A percentile compares a stretch with the other conserved stretches of the same genome.
Conservation (phyloP, 2,113 vertebrate genomes). For the Nicator chloris region DNA sequence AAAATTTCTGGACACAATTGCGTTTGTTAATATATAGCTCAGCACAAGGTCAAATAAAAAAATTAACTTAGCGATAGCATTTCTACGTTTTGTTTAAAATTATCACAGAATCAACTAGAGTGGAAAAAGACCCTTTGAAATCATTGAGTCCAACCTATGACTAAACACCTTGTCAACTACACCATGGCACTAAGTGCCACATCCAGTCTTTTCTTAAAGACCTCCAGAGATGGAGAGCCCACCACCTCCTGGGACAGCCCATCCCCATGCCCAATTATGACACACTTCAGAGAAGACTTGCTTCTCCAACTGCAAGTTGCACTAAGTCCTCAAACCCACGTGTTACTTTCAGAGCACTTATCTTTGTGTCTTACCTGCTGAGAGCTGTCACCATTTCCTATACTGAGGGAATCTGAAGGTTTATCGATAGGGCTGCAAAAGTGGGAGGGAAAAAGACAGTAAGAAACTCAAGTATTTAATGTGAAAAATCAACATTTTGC, state of each 20-base stretch:
- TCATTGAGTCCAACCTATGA: not conserved
- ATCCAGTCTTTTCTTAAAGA: not conserved
- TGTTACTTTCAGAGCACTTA: not conserved
- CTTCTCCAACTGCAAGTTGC: not conserved
- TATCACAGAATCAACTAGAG: not conserved
- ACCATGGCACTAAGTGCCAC: not conserved
- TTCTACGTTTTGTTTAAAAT: not conserved
- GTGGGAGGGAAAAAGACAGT: constrained; percentile 44
- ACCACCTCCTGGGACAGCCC: not conserved
- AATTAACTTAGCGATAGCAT: not conserved
- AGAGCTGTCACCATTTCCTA: constrained; percentile 94
- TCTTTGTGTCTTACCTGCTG: constrained; percentile 84
- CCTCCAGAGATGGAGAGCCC: not conserved
- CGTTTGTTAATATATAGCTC: not conserved
- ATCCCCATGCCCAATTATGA: not conserved
- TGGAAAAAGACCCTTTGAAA: not conserved
- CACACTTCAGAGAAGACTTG: not conserved
- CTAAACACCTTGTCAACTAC: not conserved
- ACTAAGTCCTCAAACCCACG: not conserved
- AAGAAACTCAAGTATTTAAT: not conserved
- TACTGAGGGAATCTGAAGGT: constrained; percentile 90
- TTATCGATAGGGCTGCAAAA: constrained; percentile 91
- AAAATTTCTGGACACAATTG: not conserved
- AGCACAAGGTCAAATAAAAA: not conserved
- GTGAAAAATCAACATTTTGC: not conserved